A percentile compares a stretch with the other conserved stretches of the same genome.
Evolutionary conservation across 2,113 vertebrate genomes (phyloP).

Genomic region (Tonatia bakeri): DNA sequence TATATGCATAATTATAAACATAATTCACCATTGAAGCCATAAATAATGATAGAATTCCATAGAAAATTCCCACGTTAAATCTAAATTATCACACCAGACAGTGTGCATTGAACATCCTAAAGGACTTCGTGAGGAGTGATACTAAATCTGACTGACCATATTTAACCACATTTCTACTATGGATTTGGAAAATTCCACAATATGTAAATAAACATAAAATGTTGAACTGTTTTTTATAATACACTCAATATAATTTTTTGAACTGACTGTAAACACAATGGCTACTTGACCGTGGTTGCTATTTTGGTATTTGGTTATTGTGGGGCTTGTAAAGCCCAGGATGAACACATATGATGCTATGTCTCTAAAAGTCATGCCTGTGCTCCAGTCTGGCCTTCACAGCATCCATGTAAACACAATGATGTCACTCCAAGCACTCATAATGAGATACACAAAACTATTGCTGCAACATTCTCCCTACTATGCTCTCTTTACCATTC

Average conservation of each 20-base stretch:
- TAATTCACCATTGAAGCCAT: neutral
- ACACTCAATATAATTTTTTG: neutral
- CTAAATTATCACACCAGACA: neutral
- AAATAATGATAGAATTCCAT: neutral
- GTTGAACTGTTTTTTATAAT: neutral
- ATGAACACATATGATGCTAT: neutral
- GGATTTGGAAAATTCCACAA: neutral
- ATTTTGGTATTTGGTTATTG: neutral
- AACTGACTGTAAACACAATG: neutral
- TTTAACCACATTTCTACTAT: neutral
- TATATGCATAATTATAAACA: neutral
- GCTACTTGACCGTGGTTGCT: neutral
- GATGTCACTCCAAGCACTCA: neutral
- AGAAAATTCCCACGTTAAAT: neutral
- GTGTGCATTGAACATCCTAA: neutral
- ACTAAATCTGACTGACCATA: neutral
- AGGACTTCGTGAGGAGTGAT: neutral
- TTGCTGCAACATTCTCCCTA: neutral
- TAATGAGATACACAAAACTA: neutral
- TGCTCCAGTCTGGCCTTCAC: neutral
- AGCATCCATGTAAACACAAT: neutral
- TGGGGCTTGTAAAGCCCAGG: neutral
- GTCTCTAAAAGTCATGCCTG: neutral
- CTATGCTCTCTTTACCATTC: neutral
- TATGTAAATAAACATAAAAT: conserved; percentile 3